phyloP scores from a whole-genome alignment of 2,113 vertebrate genomes.

The Oryzias melastigma region DNA sequence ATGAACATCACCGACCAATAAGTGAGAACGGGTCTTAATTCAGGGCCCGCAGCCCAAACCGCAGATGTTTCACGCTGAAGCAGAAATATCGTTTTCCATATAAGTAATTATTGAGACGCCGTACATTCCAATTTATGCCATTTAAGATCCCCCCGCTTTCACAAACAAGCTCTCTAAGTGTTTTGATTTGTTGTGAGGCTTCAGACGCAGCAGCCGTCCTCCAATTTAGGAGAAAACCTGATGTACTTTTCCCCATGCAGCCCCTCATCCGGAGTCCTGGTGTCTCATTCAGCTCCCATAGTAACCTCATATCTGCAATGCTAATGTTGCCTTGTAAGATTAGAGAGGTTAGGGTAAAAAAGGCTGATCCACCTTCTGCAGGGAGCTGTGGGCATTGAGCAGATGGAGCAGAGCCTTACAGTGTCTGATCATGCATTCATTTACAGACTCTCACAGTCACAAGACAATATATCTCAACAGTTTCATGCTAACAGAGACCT shows the following conservation, averaged over 20 bases:
- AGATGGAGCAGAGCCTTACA: not conserved
- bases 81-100: slow-evolving; percentile 43
- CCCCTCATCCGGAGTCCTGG: slow-evolving; percentile 2
- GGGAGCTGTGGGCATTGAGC: slow-evolving; percentile 1
- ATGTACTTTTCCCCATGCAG: not conserved
- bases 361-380: slow-evolving; percentile 55
- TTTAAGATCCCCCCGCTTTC: slow-evolving; percentile 33
- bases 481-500: not conserved
- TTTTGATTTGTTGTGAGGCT: slow-evolving; percentile 44
- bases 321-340: slow-evolving; percentile 44
- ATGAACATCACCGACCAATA: too few species aligned
- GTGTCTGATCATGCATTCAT: not conserved
- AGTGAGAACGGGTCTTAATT: not conserved
- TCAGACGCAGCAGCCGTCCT: slow-evolving; percentile 11
- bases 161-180: slow-evolving; percentile 25
- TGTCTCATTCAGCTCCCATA: slow-evolving; percentile 53
- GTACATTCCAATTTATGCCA: slow-evolving; percentile 49
- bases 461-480: not conserved
- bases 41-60: not conserved
- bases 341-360: slow-evolving; percentile 39
- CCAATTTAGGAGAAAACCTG: not conserved
- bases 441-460: not conserved
- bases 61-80: slow-evolving; percentile 28
- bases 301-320: slow-evolving; percentile 49
- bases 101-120: slow-evolving; percentile 32